Conservation (phyloP, 2,113 vertebrate species). For the Burhinus oedicnemus region DNA sequence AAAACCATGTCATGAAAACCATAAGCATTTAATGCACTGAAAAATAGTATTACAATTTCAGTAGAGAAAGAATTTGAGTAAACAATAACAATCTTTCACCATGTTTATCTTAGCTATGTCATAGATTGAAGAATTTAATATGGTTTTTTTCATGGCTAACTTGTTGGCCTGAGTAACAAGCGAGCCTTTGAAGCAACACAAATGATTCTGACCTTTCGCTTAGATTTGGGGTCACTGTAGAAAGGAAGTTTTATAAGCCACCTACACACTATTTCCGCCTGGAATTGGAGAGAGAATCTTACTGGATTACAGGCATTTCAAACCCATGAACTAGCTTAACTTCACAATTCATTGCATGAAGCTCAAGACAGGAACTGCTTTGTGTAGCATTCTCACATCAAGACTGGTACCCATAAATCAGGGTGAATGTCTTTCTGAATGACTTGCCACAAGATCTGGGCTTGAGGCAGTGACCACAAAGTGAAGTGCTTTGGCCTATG, state of each 20-base stretch:
- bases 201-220: slow-evolving; percentile 72
- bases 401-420: slow-evolving; percentile 33
- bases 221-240: slow-evolving; percentile 67
- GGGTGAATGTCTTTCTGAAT: slow-evolving; percentile 28
- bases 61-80: slow-evolving; percentile 38
- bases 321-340: slow-evolving; percentile 22
- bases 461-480: neutral
- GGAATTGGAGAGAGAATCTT: slow-evolving; percentile 24
- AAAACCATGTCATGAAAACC: neutral
- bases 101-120: slow-evolving; percentile 58
- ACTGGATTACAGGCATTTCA: slow-evolving; percentile 55
- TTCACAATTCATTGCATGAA: neutral
- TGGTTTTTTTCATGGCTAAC: slow-evolving; percentile 60
- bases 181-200: slow-evolving; percentile 67
- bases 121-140: slow-evolving; percentile 55
- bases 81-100: slow-evolving; percentile 65
- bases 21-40: slow-evolving; percentile 26
- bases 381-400: slow-evolving; percentile 33
- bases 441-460: neutral
- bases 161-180: slow-evolving; percentile 69
- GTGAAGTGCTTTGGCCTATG: neutral
- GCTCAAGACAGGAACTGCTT: slow-evolving; percentile 30
- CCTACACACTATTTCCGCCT: slow-evolving; percentile 62
- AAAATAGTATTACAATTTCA: neutral
- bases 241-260: slow-evolving; percentile 75